A percentile compares a stretch with the other conserved stretches of the same genome.
phyloP scores from a whole-genome alignment of 37 sponge, comb jelly and placozoan species.

The Aphrocallistes beatrix region DNA sequence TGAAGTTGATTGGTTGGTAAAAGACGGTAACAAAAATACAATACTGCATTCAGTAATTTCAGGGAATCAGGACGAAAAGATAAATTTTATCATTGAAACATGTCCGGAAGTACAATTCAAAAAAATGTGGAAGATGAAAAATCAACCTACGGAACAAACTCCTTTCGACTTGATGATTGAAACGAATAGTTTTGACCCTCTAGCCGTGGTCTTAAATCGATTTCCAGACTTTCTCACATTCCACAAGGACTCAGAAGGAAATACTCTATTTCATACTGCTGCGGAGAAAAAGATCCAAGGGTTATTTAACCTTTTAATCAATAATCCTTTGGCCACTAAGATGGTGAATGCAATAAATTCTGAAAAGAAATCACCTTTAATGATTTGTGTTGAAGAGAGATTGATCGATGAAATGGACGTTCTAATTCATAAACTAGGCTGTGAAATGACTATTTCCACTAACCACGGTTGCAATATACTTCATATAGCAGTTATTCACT shows the following conservation, averaged over 20 bases:
- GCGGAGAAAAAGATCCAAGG: not conserved
- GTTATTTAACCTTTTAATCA: not conserved
- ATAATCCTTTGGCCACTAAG: not conserved
- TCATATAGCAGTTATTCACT: not conserved
- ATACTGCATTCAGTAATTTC: not conserved
- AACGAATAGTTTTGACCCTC: not conserved
- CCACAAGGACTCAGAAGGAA: not conserved
- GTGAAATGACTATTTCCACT: not conserved
- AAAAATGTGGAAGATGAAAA: not conserved
- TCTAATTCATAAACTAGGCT: not conserved
- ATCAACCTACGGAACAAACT: not conserved
- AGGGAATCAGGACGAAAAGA: not conserved
- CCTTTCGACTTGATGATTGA: not conserved
- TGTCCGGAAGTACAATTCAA: not conserved
- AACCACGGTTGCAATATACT: not conserved
- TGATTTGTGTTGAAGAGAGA: not conserved
- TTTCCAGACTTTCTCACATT: not conserved
- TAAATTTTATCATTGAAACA: not conserved
- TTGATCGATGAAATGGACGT: not conserved
- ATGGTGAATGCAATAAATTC: not conserved
- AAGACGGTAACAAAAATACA: no score
- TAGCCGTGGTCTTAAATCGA: not conserved
- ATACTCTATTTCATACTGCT: not conserved
- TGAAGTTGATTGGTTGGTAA: no score
- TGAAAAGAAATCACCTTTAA: not conserved